These are phyloP conservation scores for Dryoscopus gambensis DNA, from an alignment of 2,113 vertebrate species.

Conservation along the genomic window DNA sequence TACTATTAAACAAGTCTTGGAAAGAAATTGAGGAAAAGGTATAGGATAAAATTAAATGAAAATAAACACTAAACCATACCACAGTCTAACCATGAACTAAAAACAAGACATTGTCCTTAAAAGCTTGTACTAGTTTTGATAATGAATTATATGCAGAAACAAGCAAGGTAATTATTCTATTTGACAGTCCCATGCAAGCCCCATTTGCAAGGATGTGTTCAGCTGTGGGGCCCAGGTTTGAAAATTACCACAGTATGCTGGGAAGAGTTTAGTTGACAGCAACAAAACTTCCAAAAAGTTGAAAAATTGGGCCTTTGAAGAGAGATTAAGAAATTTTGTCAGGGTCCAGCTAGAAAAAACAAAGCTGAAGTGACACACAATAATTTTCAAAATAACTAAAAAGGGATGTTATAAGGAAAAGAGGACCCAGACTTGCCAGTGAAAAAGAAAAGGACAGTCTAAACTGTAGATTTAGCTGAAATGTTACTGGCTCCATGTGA, in stretches of 20 bases:
- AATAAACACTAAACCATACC: background rate
- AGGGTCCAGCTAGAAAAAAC: background rate
- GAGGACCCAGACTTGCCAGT: background rate
- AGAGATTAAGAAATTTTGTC: background rate
- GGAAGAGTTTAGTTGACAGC: background rate
- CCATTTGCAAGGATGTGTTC: background rate
- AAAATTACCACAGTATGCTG: background rate
- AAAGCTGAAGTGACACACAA: background rate
- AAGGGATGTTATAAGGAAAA: background rate
- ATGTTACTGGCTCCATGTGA: background rate
- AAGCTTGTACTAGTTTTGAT: background rate
- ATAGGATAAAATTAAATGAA: background rate
- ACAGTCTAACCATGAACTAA: background rate
- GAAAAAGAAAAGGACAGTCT: background rate
- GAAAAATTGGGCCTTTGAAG: background rate
- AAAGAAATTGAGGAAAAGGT: background rate
- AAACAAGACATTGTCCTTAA: background rate
- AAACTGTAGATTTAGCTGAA: background rate
- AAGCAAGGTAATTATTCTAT: background rate
- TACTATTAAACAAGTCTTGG: background rate
- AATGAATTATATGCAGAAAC: background rate
- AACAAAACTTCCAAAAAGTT: background rate
- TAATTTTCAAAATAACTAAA: background rate
- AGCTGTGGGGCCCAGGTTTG: background rate
- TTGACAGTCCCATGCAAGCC: background rate